Evolutionary conservation across 2,888 invertebrate species (phyloP).

Genomic region (Phalangium opilio): DNA sequence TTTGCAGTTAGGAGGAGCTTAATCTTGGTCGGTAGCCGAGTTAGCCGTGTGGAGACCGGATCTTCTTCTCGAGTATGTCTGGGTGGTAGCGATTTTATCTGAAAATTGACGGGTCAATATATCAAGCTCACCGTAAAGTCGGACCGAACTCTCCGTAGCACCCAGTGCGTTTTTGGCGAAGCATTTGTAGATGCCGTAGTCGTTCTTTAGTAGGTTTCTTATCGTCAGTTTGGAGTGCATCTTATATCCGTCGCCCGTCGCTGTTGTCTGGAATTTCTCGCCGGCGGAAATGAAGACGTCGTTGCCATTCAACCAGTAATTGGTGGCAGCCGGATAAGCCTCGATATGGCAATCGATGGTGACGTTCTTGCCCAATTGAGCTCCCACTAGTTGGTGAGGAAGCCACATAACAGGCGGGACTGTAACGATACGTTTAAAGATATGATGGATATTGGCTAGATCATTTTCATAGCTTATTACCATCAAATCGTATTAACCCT

Average conservation of each 20-base stretch:
- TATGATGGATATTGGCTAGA: no score
- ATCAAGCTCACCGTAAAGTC: constrained; percentile 7
- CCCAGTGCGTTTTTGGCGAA: constrained; percentile 13
- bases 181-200: constrained; percentile 11
- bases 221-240: no score
- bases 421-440: constrained; percentile 1
- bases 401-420: constrained; percentile 14
- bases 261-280: no score
- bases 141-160: constrained; percentile 5
- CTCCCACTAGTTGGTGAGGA: constrained; percentile 6
- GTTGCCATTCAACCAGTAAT: constrained; percentile 10
- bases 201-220: neutral
- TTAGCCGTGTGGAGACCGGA: no score
- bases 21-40: no score
- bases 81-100: no score
- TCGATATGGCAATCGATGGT: constrained; percentile 15
- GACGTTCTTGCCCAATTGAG: constrained; percentile 9
- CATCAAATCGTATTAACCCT: no score
- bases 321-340: constrained; percentile 8
- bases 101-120: neutral
- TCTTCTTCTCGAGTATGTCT: no score
- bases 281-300: constrained; percentile 1
- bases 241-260: no score
- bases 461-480: no score
- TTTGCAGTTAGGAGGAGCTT: no score